These are phyloP conservation scores for Nematostella vectensis DNA, from an alignment of 92 coral and sea anemone genomes.

Conservation along the genomic window DNA sequence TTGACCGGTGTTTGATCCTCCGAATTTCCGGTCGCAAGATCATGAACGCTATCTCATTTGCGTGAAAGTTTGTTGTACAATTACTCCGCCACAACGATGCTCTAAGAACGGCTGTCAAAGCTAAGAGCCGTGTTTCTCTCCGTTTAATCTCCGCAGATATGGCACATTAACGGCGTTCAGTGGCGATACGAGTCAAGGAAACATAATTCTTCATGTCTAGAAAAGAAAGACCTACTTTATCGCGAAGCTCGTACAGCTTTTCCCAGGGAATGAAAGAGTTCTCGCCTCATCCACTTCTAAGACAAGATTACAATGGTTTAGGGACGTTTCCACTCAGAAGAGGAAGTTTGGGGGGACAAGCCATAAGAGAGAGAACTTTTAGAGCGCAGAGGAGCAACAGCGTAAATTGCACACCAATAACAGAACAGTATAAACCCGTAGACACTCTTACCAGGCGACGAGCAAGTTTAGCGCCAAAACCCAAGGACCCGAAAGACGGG, in stretches of 20 bases:
- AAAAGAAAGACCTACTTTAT: background rate
- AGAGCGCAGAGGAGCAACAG: slow-evolving; percentile 19
- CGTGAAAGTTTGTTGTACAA: too few relatives aligned
- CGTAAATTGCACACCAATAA: background rate
- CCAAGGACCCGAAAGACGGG: slow-evolving; percentile 25
- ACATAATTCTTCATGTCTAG: background rate
- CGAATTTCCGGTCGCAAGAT: background rate
- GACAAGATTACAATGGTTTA: slow-evolving; percentile 1
- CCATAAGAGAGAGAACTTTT: background rate
- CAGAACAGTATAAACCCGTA: background rate
- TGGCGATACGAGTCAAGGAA: background rate
- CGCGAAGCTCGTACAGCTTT: background rate
- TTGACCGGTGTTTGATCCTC: background rate
- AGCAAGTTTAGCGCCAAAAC: slow-evolving; percentile 35
- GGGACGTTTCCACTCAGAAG: slow-evolving; percentile 3
- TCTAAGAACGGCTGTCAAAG: too few relatives aligned
- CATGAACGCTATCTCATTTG: too few relatives aligned
- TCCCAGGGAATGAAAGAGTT: background rate
- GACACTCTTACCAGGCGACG: slow-evolving; percentile 21
- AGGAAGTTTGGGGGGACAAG: slow-evolving; percentile 9
- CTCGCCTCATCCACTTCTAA: background rate
- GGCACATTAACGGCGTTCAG: background rate
- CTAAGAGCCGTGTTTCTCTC: background rate
- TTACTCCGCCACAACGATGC: too few relatives aligned
- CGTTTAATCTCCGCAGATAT: slow-evolving; percentile 2